Evolutionary conservation across 1,140 invertebrate genomes (phyloP), one percentile per base, ranked within the genome.

Genomic region (Drosophila neocordata): DNA sequence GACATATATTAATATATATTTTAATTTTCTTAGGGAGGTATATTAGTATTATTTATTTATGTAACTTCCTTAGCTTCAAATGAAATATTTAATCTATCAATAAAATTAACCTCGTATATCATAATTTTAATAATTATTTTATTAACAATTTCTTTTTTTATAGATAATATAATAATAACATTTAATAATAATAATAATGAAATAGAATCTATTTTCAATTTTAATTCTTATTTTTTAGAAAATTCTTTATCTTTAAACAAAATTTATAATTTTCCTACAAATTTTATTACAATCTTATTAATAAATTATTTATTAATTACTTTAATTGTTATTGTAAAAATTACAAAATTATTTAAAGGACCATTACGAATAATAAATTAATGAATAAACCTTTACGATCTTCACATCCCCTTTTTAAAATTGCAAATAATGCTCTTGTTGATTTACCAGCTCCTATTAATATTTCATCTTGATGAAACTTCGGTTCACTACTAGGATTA

Each of bases 1-100:
- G n/a, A n/a, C 67, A 0, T 77, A 77, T 57, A 77, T 77, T n/a
- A n/a, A n/a, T 65, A 41, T 77, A 74, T 70, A n/a, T 74, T 38
- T 48, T 77, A 74, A 77, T 74, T 71, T 77, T 71, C 53, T 48
- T 77, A 56, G n/a, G 61, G 65, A 0, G 65, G 74, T 22, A 77
- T 77, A 31, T 11, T 75, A 59, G 73, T 75, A 0, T 48, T 75
- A 58, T 75, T 75, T 67, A 71, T 75, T 67, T 75, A 75, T 51
- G 92, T 94, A 57, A 92, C 92, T 57, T 93, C 93, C 70, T 84
- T 94, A 82, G 91, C 92, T 2, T 93, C 92, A 22, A 93, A 94
- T 92, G 90, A 93, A 93, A 91, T 92, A 92, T 93, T 93, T 89
- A 89, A 90, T 69, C 90, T 82, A 77, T 79, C 41, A 44, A 71